These are phyloP conservation scores for Molossus molossus DNA, from an alignment of 2,797 vertebrate species.

Conservation along the genomic window DNA sequence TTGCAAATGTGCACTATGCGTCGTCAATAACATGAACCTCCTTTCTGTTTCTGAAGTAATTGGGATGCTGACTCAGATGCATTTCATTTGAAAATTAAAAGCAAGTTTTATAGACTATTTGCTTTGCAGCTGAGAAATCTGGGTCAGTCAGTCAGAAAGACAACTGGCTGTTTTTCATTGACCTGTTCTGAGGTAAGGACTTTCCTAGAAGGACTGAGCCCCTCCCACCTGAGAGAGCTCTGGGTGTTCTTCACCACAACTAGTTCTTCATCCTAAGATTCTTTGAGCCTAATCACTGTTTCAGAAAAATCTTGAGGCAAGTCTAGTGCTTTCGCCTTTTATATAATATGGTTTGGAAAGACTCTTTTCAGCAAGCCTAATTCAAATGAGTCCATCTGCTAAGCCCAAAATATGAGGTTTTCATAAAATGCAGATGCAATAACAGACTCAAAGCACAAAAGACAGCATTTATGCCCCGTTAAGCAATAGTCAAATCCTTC, in stretches of 20 bases:
- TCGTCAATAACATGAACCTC: not conserved
- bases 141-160: constrained; percentile 35
- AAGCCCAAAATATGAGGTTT: constrained; percentile 84
- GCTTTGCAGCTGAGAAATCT: constrained; percentile 59
- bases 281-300: not conserved
- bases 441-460: constrained; percentile 84
- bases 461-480: constrained; percentile 82
- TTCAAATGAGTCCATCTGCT: constrained; percentile 86
- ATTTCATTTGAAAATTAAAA: constrained; percentile 73
- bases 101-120: constrained; percentile 42
- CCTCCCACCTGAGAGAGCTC: not conserved
- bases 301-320: constrained; percentile 56
- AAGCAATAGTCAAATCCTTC: constrained; percentile 83
- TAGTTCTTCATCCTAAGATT: not conserved
- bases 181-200: not conserved
- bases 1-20: not conserved
- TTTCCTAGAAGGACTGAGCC: not conserved
- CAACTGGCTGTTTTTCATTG: not conserved
- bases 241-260: not conserved
- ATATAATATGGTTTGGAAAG: constrained; percentile 70
- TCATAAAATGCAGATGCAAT: constrained; percentile 88
- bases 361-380: constrained; percentile 66
- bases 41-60: not conserved
- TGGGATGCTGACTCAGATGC: constrained; percentile 17
- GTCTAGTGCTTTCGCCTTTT: not conserved